Percentiles rank a stretch among this genome's conserved stretches.
Evolutionary conservation across 1,140 invertebrate species (phyloP).

Genomic region (Penaeus vannamei): DNA sequence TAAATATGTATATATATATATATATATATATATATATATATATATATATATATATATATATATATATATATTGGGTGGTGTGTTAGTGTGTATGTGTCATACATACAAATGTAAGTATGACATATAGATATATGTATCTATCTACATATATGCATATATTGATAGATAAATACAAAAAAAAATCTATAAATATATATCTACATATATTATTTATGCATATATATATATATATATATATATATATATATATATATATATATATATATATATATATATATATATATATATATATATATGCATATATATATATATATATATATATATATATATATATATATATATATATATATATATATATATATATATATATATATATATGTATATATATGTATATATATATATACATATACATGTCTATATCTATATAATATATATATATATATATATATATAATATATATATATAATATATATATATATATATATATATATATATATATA

Average conservation of each 20-base stretch:
- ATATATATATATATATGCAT: constrained; percentile 13
- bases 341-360: constrained; percentile 3
- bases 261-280: neutral
- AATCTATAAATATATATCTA: too few species aligned
- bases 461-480: neutral
- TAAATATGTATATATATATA: neutral
- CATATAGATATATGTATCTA: too few species aligned
- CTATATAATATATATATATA: too few species aligned
- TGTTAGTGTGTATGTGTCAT: neutral
- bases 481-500: constrained; percentile 12
- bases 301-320: neutral
- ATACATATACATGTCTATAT: neutral
- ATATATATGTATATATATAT: neutral
- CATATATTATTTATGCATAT: too few species aligned
- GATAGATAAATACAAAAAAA: too few species aligned
- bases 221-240: too few species aligned
- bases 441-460: neutral
- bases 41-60: too few species aligned
- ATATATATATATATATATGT: neutral
- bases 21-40: neutral
- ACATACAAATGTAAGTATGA: too few species aligned
- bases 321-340: neutral
- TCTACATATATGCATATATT: too few species aligned
- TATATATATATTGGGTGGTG: neutral
- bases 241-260: too few species aligned